These are phyloP conservation scores for Mus minutoides DNA, from an alignment of 2,797 vertebrate species.

Conservation along the genomic window DNA sequence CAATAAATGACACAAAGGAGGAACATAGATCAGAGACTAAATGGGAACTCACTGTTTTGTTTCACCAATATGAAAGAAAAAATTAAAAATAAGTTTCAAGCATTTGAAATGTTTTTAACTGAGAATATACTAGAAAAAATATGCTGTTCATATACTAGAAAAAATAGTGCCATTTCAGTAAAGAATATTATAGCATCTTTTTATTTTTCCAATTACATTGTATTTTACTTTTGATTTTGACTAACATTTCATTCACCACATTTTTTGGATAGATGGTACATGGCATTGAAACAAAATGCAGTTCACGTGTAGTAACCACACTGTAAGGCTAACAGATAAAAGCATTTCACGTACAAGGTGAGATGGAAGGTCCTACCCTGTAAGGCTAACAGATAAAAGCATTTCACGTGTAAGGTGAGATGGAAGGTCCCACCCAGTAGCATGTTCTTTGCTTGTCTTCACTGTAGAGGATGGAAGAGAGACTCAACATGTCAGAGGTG, in stretches of 20 bases:
- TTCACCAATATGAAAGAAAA: not conserved
- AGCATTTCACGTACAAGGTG: not conserved
- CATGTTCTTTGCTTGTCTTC: not conserved
- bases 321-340: not conserved
- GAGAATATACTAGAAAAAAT: not conserved
- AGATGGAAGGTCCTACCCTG: not conserved
- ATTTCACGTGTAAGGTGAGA: accelerated
- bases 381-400: not conserved
- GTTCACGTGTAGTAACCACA: not conserved
- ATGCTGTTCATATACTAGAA: not conserved
- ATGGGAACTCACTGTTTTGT: not conserved
- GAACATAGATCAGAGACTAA: not conserved
- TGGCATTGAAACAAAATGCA: not conserved
- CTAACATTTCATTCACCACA: not conserved
- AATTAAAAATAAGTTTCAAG: not conserved
- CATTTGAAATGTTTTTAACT: not conserved
- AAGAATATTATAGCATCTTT: not conserved
- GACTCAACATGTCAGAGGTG: not conserved
- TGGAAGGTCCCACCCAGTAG: not conserved
- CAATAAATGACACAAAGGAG: not conserved
- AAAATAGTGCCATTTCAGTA: not conserved
- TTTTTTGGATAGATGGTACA: not conserved
- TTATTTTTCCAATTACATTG: not conserved
- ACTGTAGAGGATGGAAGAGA: not conserved
- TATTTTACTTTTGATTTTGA: not conserved